Conservation (phyloP, 2,888 invertebrate species). For the Sinelater perroti region DNA sequence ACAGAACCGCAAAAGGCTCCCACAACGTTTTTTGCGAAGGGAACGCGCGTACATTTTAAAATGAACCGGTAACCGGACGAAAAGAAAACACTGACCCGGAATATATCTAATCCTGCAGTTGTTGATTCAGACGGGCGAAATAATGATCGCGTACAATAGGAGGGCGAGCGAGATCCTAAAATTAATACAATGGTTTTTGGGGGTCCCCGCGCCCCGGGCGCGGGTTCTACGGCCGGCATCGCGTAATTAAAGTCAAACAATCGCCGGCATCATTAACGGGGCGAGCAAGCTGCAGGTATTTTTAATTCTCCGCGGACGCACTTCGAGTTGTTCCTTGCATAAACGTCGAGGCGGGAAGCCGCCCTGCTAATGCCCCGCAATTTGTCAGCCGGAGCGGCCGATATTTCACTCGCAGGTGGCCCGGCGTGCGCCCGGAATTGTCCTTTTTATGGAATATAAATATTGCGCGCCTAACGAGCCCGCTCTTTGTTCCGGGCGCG, state of each 20-base stretch:
- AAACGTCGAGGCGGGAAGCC: conserved; percentile 8
- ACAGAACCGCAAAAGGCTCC: no score
- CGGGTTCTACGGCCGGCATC: no score
- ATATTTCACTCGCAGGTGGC: conserved; percentile 17
- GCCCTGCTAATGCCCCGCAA: conserved; percentile 4
- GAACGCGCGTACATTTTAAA: no score
- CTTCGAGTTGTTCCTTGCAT: conserved; percentile 13
- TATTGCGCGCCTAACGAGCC: conserved; percentile 3
- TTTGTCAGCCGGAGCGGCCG: conserved; percentile 10
- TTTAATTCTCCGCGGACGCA: conserved; percentile 10
- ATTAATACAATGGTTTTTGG: no score
- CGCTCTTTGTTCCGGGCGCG: background rate
- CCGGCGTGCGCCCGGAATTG: conserved; percentile 9
- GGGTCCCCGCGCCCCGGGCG: no score
- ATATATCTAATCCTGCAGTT: no score
- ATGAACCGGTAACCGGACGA: no score
- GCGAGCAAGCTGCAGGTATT: background rate
- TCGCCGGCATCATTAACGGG: background rate
- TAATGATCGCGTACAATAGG: no score
- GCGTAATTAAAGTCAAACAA: conserved; percentile 12
- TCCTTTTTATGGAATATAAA: conserved; percentile 10
- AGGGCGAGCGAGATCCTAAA: no score
- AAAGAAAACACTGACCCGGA: no score
- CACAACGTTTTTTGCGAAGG: no score
- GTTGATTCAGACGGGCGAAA: no score